Base-by-base conservation (phyloP, 2,888 invertebrate genomes). In the Ophonus ardosiacus region DNA sequence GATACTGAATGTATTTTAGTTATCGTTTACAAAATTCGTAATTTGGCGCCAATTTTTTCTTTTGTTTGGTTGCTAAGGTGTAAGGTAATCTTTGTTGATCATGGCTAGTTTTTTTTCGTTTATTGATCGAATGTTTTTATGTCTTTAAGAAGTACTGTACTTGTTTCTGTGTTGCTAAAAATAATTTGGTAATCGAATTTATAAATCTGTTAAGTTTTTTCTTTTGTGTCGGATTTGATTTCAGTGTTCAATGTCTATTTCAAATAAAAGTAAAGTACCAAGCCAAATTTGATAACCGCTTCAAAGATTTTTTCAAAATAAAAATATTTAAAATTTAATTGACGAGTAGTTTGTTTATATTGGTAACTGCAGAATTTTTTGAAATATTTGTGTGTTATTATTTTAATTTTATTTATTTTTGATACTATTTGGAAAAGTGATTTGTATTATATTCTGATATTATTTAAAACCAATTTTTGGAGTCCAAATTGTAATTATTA, bases 271-370 rank as follows among this genome's bases (percentile, higher is more conserved):
- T 38, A 68, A 68, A 40, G 15, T 68, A 63, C 68, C 38, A 38
- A 68, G 68, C 68, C 68, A 68, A 68, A 68, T 68, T 68, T 68
- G 68, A 68, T 68, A 40, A 68, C 2, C 7, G 21, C 38, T 31
- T 31, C 38, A n/a, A 68, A n/a, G 7, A 10, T 68, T 68, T 38
- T 18, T 15, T 31, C n/a, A 68, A n/a, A 68, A 68, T 38, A 51
- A 51, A 51, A 51, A 13, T 2, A 10, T 5, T 51, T 51, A 51
- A 31, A 31, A 31, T 31, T 51, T 51, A 13, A 51, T 51, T 13
- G 6, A 51, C 13, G 10, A 13, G 13, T 51, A 13, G 1, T 51
- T 51, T 51, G 7, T 7, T 51, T 51, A 5, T 31, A 5, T 31
- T 31, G 5, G 31, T 31, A 51, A 51, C 43, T 51, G 43, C 43